Evolutionary conservation across 2,797 vertebrate genomes (phyloP).

Genomic region (Cryptoblepharus egeriae): DNA sequence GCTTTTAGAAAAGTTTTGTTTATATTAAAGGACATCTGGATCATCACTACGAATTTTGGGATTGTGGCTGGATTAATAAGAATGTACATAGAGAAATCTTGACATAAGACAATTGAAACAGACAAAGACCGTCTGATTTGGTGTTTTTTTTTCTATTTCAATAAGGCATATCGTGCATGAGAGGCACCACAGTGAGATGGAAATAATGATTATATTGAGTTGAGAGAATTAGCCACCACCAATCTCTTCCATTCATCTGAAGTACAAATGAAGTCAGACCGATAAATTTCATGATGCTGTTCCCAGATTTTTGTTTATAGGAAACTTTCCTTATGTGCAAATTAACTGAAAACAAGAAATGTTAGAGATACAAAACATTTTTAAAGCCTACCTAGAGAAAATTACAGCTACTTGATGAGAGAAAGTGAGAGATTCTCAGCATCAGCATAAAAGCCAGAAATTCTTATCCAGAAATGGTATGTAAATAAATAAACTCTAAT

Average conservation of each 20-base stretch:
- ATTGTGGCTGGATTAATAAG: neutral
- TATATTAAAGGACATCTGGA: neutral
- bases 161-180: slow-evolving; percentile 9
- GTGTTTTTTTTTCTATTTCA: slow-evolving; percentile 4
- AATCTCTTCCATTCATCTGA: slow-evolving; percentile 68
- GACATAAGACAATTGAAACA: neutral
- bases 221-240: slow-evolving; percentile 54
- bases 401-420: slow-evolving; percentile 77
- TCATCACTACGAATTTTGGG: neutral
- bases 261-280: slow-evolving; percentile 65
- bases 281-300: slow-evolving; percentile 72
- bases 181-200: slow-evolving; percentile 44
- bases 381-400: slow-evolving; percentile 69
- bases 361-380: slow-evolving; percentile 70
- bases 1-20: neutral
- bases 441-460: slow-evolving; percentile 83
- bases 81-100: neutral
- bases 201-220: slow-evolving; percentile 54
- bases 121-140: neutral
- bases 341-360: slow-evolving; percentile 72
- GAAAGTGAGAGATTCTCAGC: slow-evolving; percentile 76
- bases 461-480: slow-evolving; percentile 82
- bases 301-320: slow-evolving; percentile 77
- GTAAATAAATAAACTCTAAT: slow-evolving; percentile 88
- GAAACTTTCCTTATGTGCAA: slow-evolving; percentile 76